A percentile compares a stretch with the other conserved stretches of the same genome.
phyloP scores from a whole-genome alignment of 1,140 invertebrate species.

The Augochlora pura region DNA sequence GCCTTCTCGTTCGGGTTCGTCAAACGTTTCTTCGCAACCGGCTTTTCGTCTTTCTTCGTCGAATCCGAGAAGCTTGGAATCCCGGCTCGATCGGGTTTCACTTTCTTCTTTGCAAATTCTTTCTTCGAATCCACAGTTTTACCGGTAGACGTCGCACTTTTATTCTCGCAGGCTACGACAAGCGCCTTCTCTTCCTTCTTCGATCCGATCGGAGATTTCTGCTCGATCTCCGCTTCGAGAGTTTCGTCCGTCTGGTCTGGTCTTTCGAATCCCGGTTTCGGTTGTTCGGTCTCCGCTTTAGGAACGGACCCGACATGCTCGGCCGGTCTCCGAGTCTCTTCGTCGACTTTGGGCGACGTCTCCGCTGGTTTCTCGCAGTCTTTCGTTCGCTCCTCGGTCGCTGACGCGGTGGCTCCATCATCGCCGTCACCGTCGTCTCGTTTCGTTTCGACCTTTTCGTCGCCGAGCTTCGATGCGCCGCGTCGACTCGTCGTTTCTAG shows the following conservation, averaged over 20 bases:
- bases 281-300: too few relatives aligned
- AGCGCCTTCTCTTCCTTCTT: too few relatives aligned
- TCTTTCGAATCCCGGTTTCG: too few relatives aligned
- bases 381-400: neutral
- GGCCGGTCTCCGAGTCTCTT: too few relatives aligned
- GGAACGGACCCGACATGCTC: too few relatives aligned
- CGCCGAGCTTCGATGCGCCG: neutral
- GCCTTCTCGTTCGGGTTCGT: too few relatives aligned
- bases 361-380: neutral
- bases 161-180: too few relatives aligned
- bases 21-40: too few relatives aligned
- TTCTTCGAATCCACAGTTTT: neutral
- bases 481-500: slow-evolving; percentile 4
- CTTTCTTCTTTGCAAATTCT: neutral
- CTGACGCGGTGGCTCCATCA: neutral
- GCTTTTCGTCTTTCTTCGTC: neutral
- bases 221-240: too few relatives aligned
- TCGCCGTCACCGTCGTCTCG: neutral
- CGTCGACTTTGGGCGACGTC: neutral
- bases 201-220: too few relatives aligned
- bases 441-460: slow-evolving; percentile 19
- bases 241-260: too few relatives aligned
- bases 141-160: neutral
- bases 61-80: neutral
- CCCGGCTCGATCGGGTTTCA: neutral